Evolutionary conservation across 2,797 vertebrate species (phyloP).

Genomic region (Catamblyrhynchus diadema): DNA sequence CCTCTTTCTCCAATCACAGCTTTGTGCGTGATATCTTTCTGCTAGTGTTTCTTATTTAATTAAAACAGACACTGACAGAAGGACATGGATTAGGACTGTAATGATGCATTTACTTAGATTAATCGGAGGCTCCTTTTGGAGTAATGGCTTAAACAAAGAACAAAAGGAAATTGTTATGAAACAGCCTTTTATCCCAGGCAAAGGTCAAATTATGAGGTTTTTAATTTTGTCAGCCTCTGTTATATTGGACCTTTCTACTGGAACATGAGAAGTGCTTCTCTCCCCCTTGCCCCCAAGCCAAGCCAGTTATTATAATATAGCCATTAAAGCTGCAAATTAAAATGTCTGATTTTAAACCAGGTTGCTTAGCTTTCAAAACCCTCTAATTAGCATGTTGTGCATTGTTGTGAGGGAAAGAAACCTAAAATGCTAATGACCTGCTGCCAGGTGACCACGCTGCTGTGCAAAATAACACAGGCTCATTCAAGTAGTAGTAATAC

Average conservation of each 20-base stretch:
- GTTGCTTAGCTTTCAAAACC: slow-evolving; percentile 82
- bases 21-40: slow-evolving; percentile 82
- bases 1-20: slow-evolving; percentile 80
- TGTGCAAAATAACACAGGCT: slow-evolving; percentile 71
- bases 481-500: slow-evolving; percentile 55
- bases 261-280: slow-evolving; percentile 77
- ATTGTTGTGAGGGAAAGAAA: slow-evolving; percentile 77
- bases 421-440: slow-evolving; percentile 81
- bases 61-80: slow-evolving; percentile 93
- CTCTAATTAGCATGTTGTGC: slow-evolving; percentile 80
- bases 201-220: slow-evolving; percentile 82
- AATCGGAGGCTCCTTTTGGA: slow-evolving; percentile 86
- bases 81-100: slow-evolving; percentile 88
- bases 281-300: slow-evolving; percentile 45
- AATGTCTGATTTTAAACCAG: slow-evolving; percentile 84
- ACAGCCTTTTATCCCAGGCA: slow-evolving; percentile 83
- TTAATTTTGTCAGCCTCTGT: slow-evolving; percentile 81
- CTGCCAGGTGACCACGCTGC: slow-evolving; percentile 77
- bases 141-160: slow-evolving; percentile 87
- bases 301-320: slow-evolving; percentile 80
- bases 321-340: slow-evolving; percentile 83
- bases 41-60: slow-evolving; percentile 89
- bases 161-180: slow-evolving; percentile 88
- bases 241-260: slow-evolving; percentile 69
- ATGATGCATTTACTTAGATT: slow-evolving; percentile 92